These are phyloP conservation scores for Brotula barbata DNA, from an alignment of 2,797 vertebrate species.

Conservation along the genomic window DNA sequence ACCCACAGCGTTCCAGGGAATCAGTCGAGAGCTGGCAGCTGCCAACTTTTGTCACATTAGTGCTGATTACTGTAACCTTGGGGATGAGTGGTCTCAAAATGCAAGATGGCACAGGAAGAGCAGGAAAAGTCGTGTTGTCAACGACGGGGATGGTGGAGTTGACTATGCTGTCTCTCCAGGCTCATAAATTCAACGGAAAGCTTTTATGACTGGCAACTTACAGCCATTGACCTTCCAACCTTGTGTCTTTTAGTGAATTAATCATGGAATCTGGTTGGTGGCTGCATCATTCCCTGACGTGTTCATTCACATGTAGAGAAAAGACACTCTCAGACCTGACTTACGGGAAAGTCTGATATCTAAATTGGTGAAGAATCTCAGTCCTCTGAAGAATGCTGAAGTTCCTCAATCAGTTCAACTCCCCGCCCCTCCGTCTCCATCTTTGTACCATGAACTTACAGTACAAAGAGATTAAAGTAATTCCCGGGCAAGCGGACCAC, in stretches of 20 bases:
- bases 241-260: conserved; percentile 38
- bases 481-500: not conserved
- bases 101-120: conserved; percentile 12
- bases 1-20: conserved; percentile 19
- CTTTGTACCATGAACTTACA: not conserved
- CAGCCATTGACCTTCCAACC: conserved; percentile 27
- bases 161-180: conserved; percentile 31
- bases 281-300: conserved; percentile 16
- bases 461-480: conserved; percentile 4
- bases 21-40: conserved; percentile 29
- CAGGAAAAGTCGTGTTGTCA: conserved; percentile 19
- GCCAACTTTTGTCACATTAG: conserved; percentile 51
- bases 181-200: conserved; percentile 51
- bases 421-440: conserved; percentile 13
- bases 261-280: conserved; percentile 29
- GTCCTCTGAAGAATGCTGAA: conserved; percentile 20
- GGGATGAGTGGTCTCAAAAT: conserved; percentile 27
- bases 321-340: conserved; percentile 26
- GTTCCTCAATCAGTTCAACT: conserved; percentile 21
- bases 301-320: conserved; percentile 13
- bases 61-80: conserved; percentile 19
- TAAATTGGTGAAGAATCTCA: not conserved
- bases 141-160: conserved; percentile 42
- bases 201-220: conserved; percentile 46
- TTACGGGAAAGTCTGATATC: not conserved